These are phyloP conservation scores for Struthidea cinerea DNA, from an alignment of 2,113 vertebrate genomes.

Conservation along the genomic window DNA sequence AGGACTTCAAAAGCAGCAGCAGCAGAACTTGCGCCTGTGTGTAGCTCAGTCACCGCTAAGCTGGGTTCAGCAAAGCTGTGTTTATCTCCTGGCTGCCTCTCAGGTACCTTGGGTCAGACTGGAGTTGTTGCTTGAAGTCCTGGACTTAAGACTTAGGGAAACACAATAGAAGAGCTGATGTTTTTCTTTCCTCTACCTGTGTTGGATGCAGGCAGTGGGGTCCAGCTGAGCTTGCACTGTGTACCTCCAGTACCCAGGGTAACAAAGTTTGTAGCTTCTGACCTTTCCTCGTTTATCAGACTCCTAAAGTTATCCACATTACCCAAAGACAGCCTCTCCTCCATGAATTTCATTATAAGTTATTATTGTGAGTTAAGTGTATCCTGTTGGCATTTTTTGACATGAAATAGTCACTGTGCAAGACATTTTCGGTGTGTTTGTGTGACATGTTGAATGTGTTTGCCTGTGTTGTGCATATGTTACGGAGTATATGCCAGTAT, in stretches of 20 bases:
- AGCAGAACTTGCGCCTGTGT: neutral
- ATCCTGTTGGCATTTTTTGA: neutral
- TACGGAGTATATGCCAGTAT: neutral
- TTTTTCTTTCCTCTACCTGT: neutral
- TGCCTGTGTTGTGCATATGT: neutral
- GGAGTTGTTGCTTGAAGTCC: neutral
- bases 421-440: neutral
- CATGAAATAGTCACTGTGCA: neutral
- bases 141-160: neutral
- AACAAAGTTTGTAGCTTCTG: neutral
- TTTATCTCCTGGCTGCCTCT: neutral
- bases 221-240: neutral
- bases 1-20: neutral
- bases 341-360: neutral
- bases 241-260: rapidly evolving
- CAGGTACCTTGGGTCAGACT: neutral
- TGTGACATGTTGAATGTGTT: neutral
- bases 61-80: neutral
- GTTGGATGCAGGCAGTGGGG: neutral
- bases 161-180: rapidly evolving
- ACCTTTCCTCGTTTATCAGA: neutral
- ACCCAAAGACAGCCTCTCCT: neutral
- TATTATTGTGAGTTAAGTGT: neutral
- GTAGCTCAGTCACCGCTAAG: neutral
- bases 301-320: neutral